Conservation (phyloP, 92 coral and sea anemone genomes). For the Porites rus region DNA sequence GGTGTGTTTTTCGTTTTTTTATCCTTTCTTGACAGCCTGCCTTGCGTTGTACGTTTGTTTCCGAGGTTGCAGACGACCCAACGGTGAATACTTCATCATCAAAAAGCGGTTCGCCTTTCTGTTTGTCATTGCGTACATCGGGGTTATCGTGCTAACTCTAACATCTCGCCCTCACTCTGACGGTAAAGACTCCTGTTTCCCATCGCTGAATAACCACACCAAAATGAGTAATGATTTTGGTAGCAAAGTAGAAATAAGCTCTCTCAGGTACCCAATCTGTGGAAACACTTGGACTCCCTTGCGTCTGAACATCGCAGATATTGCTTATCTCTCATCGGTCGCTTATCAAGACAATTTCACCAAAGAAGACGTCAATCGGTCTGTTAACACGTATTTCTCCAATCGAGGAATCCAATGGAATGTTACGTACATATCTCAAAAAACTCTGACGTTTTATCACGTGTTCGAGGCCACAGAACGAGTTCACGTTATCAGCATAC, state of each 20-base stretch:
- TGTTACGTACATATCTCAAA: conserved; percentile 34
- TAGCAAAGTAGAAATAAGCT: background rate
- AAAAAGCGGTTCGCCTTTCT: conserved; percentile 51
- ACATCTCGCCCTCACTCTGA: conserved; percentile 40
- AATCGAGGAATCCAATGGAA: conserved; percentile 55
- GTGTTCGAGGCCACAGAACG: conserved; percentile 16
- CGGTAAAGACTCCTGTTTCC: conserved; percentile 62
- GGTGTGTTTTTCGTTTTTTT: conserved; percentile 71
- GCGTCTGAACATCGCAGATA: conserved; percentile 61
- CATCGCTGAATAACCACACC: conserved; percentile 33
- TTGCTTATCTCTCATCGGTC: conserved; percentile 70
- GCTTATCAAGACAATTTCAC: conserved; percentile 56
- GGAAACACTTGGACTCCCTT: conserved; percentile 65
- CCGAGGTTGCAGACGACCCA: conserved; percentile 64
- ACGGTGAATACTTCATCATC: conserved; percentile 60
- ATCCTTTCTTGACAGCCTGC: conserved; percentile 62
- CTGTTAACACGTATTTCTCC: conserved; percentile 55
- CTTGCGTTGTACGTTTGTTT: conserved; percentile 58
- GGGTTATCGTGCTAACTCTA: conserved; percentile 41
- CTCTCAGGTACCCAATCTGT: conserved; percentile 72
- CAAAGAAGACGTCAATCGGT: conserved; percentile 3
- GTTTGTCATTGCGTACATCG: conserved; percentile 44
- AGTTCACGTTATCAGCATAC: conserved; percentile 66
- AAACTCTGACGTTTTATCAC: conserved; percentile 74
- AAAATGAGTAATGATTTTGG: background rate